Conservation (phyloP, 2,797 vertebrate species). For the Notolabrus celidotus region DNA sequence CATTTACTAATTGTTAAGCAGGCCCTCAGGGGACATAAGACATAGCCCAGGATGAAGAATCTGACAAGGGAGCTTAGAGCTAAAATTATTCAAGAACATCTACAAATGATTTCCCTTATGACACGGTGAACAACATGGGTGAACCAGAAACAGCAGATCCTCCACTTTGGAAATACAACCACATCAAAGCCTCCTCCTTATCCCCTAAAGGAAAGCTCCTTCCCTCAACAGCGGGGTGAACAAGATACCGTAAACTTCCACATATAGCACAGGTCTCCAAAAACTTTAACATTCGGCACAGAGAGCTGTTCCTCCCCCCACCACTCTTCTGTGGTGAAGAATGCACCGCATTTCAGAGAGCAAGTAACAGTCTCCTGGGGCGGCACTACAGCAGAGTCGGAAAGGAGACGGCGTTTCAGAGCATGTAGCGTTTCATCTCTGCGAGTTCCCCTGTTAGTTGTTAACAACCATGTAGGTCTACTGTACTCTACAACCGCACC, state of each 20-base stretch:
- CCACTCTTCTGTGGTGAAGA: slow-evolving; percentile 33
- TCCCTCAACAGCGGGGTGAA: slow-evolving; percentile 6
- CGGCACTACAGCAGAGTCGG: slow-evolving; percentile 28
- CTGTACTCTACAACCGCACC: slow-evolving; percentile 39
- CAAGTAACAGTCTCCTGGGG: slow-evolving; percentile 64
- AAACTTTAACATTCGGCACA: slow-evolving; percentile 19
- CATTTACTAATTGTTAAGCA: slow-evolving; percentile 52
- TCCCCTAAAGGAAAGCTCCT: slow-evolving; percentile 46
- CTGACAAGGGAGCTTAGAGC: slow-evolving; percentile 36
- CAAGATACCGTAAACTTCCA: slow-evolving; percentile 42
- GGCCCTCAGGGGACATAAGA: slow-evolving; percentile 30
- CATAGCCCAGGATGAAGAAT: slow-evolving; percentile 38
- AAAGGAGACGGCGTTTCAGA: slow-evolving; percentile 41
- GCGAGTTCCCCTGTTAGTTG: slow-evolving; percentile 48
- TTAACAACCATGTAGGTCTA: slow-evolving; percentile 47
- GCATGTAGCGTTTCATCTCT: slow-evolving; percentile 57
- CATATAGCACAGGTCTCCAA: slow-evolving; percentile 26
- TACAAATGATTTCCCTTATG: slow-evolving; percentile 61
- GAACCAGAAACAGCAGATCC: slow-evolving; percentile 46
- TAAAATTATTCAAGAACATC: slow-evolving; percentile 52
- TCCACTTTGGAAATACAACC: slow-evolving; percentile 47
- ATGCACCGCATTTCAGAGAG: slow-evolving; percentile 60
- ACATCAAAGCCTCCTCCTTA: slow-evolving; percentile 60
- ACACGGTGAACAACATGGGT: slow-evolving; percentile 44
- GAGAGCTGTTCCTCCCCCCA: slow-evolving; percentile 18